These are phyloP conservation scores for Pollenia amentaria DNA, from an alignment of 2,888 invertebrate genomes.

Conservation along the genomic window DNA sequence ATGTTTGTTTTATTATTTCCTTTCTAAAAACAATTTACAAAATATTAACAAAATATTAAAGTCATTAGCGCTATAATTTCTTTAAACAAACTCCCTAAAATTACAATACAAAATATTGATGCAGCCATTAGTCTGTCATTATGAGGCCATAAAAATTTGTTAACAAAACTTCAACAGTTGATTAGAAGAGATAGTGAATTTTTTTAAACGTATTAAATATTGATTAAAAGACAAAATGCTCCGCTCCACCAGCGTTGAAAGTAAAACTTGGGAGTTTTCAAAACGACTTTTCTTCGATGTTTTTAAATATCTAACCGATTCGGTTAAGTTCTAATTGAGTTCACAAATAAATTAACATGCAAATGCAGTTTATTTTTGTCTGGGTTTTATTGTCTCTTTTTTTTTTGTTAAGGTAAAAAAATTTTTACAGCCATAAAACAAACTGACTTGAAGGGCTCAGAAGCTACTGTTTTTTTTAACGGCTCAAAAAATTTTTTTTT, in stretches of 20 bases:
- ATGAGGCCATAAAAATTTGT: conserved; percentile 38
- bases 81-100: conserved; percentile 5
- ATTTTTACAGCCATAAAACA: conserved; percentile 51
- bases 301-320: neutral
- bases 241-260: conserved; percentile 35
- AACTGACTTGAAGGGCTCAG: neutral
- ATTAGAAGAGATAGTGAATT: conserved; percentile 7
- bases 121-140: conserved; percentile 17
- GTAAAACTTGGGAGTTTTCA: neutral
- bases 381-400: neutral
- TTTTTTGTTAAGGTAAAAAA: conserved; percentile 32
- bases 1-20: neutral
- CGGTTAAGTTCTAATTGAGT: conserved; percentile 55
- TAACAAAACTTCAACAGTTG: neutral
- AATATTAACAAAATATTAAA: conserved; percentile 6
- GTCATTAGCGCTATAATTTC: neutral
- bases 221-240: neutral
- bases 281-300: neutral
- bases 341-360: conserved; percentile 53
- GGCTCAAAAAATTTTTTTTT: neutral
- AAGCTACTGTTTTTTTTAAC: conserved; percentile 58
- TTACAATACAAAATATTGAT: neutral
- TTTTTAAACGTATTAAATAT: conserved; percentile 2
- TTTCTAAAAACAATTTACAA: neutral
- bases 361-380: neutral